phyloP scores from a whole-genome alignment of 1,140 invertebrate genomes.

The Dendroctonus valens region DNA sequence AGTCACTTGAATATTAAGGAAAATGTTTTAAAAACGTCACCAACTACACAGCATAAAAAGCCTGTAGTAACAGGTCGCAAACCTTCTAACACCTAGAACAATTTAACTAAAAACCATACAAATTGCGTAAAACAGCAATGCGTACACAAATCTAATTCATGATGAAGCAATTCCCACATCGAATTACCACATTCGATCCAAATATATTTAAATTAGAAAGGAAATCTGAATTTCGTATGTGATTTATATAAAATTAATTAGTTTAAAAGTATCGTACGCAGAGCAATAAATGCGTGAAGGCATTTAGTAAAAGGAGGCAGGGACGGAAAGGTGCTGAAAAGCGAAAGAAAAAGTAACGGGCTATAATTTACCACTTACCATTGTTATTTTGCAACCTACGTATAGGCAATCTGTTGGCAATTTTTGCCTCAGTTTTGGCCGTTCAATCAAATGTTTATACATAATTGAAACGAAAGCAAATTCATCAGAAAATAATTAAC shows the following conservation, averaged over 20 bases:
- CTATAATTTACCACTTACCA: conserved; percentile 24
- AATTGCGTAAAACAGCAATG: too few relatives aligned
- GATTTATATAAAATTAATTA: conserved; percentile 22
- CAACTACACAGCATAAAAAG: too few relatives aligned
- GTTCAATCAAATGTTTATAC: conserved; percentile 3
- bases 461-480: neutral
- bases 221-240: conserved; percentile 12
- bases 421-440: too few relatives aligned
- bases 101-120: too few relatives aligned
- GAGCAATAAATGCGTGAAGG: conserved; percentile 22
- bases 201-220: conserved; percentile 21
- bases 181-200: conserved; percentile 5
- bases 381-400: conserved; percentile 22
- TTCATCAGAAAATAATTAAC: too few relatives aligned
- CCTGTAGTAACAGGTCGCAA: too few relatives aligned
- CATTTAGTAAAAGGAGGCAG: conserved; percentile 26
- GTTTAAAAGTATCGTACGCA: conserved; percentile 25
- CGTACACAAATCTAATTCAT: too few relatives aligned
- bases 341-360: conserved; percentile 23
- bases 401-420: too few relatives aligned
- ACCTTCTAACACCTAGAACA: too few relatives aligned
- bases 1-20: too few relatives aligned
- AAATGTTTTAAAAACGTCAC: too few relatives aligned
- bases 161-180: conserved; percentile 16
- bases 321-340: conserved; percentile 24